Base-by-base conservation (phyloP, 1,140 invertebrate species). In the Dreissena rostriformis region DNA sequence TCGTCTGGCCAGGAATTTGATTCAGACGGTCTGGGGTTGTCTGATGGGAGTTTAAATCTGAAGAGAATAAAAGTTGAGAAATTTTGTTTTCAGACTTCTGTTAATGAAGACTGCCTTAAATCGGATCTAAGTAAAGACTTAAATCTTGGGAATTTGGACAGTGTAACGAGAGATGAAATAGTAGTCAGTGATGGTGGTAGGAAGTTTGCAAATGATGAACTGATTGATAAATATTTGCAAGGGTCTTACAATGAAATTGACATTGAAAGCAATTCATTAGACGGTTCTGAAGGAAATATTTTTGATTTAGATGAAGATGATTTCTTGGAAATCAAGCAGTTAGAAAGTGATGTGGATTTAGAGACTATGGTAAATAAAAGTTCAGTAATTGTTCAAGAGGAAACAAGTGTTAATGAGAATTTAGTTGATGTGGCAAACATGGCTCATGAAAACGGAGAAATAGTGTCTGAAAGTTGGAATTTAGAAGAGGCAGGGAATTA, bases 231-330 rank as follows among this genome's bases (percentile, higher is more conserved):
- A 71, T 79, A 79, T 71, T 79, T 79, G 66, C 57, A 61, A 61
- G 57, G 57, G 17, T 61, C 57, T n/a, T 61, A 24, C 22, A 79
- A 71, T 68, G 76, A 70, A 17, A 80, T 70, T 63, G 55, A 63
- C 24, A 73, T 82, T 51, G 80, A 82, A 24, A 57, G 66, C 67
- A 74, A 53, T 82, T 74, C 71, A 7, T 68, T 82, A 24, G 72
- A 75, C 52, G 80, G 70, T 26, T 74, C 71, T 82, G 80, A 82
- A 29, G 72, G 39, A 6, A 82, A 82, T 66, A 82, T 82, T 51
- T 82, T 82, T 82, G 72, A 82, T 26, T 49, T 82, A n/a, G 61
- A 82, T 75, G 80, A 82, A 66, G 80, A 61, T 17, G 80, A 82
- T 75, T 75, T 82, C 24, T 26, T 68, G 75, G 80, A 82, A 82